Evolutionary conservation across 2,888 invertebrate genomes (phyloP).

Genomic region (Agrochola macilenta): DNA sequence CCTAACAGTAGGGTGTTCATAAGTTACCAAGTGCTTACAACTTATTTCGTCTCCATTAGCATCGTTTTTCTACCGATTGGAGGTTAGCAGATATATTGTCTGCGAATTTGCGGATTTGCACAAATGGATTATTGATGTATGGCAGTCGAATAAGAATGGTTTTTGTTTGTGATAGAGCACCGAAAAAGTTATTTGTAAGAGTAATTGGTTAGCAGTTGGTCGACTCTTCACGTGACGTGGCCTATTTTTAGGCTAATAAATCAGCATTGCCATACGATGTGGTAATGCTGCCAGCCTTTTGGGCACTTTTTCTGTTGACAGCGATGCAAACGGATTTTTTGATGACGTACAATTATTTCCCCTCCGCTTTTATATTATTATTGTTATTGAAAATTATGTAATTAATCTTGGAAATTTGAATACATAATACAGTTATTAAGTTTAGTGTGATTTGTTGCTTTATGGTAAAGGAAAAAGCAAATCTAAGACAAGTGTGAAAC

Average conservation of each 20-base stretch:
- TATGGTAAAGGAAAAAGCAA: neutral
- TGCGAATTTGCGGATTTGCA: constrained; percentile 44
- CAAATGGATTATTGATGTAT: constrained; percentile 45
- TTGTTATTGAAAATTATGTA: no score
- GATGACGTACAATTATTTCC: no score
- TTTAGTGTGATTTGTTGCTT: neutral
- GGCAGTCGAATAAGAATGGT: constrained; percentile 9
- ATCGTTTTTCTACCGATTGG: constrained; percentile 47
- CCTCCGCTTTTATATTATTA: no score
- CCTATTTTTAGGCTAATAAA: no score
- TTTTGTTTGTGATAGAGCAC: constrained; percentile 28
- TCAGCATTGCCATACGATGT: no score
- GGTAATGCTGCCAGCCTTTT: no score
- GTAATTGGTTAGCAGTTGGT: neutral
- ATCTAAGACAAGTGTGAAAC: neutral
- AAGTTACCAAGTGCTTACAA: constrained; percentile 59
- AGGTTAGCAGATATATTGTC: constrained; percentile 34
- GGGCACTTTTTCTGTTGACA: no score
- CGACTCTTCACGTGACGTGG: no score
- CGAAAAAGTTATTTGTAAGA: neutral
- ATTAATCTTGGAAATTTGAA: no score
- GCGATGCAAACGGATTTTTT: no score
- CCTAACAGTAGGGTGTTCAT: constrained; percentile 33
- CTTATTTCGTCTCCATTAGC: constrained; percentile 53
- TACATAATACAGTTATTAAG: neutral